Base-by-base conservation (phyloP, 2,888 invertebrate genomes). In the Drosophila anceps region DNA sequence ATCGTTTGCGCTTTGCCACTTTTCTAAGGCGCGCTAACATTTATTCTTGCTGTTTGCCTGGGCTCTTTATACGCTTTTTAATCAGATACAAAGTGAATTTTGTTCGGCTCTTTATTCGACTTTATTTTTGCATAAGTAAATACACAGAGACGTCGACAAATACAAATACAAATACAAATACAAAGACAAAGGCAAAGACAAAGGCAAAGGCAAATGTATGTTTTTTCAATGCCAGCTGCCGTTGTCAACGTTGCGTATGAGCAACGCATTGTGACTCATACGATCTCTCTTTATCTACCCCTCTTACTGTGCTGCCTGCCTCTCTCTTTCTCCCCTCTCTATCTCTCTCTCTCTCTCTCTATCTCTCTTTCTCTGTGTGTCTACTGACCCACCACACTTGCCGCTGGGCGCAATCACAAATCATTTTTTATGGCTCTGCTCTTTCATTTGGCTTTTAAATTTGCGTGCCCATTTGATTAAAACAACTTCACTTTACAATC, bases 401-500 rank as follows among this genome's bases (percentile, higher is more conserved):
- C 54, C 55, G 31, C 37, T 55, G 20, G 15, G 8, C 10, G 15
- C 73, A 55, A 70, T 73, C 73, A 72, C 73, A 79, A 84, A 81
- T 84, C 82, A 84, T 86, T 86, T 81, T 81, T 79, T 69, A 80
- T 82, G 77, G 64, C 65, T 37, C 69, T 78, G 77, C 62, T 84
- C 76, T 73, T 68, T 72, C 63, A 79, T 73, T 84, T 84, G 75
- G 70, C 81, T 72, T 79, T 78, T 66, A 77, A 79, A 73, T 79
- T 65, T 71, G 68, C 29, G 35, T 51, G 61, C 58, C 67, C 81
- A 81, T 81, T 88, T 85, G 81, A 86, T 88, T 86, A 84, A 86
- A 58, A 67, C 50, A 58, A 61, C 67, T 76, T 64, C 46, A 63
- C 37, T 59, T 48, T 46, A 50, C 33, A 12, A 27, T 27, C 33